Evolutionary conservation across 2,888 invertebrate species (phyloP).

Genomic region (Drosophila anomelani): DNA sequence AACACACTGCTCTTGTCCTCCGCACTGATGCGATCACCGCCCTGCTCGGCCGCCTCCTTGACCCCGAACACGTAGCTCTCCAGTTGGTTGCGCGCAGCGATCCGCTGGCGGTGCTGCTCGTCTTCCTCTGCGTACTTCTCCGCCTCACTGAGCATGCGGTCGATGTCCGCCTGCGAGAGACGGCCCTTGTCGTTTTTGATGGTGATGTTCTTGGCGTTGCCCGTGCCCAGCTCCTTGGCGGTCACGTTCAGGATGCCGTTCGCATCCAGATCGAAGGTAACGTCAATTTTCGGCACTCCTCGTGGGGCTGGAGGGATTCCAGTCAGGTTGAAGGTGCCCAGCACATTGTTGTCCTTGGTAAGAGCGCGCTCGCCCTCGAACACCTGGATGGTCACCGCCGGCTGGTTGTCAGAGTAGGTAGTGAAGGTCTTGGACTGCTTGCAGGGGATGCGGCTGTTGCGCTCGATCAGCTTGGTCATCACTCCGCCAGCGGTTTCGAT

Average conservation of each 20-base stretch:
- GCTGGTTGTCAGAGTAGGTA: conserved; percentile 93
- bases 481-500: conserved; percentile 93
- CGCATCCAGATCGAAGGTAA: conserved; percentile 93
- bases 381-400: conserved; percentile 90
- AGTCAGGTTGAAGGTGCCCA: conserved; percentile 97
- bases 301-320: conserved; percentile 97
- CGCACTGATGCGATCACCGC: conserved; percentile 85
- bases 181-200: conserved; percentile 94
- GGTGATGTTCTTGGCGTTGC: conserved; percentile 86
- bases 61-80: conserved; percentile 89
- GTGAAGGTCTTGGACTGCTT: conserved; percentile 91
- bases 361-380: conserved; percentile 93
- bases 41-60: conserved; percentile 89
- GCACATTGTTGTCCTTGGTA: conserved; percentile 96
- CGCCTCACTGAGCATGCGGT: conserved; percentile 91
- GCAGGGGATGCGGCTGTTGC: conserved; percentile 90
- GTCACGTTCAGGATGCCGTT: conserved; percentile 97
- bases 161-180: conserved; percentile 91
- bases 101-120: conserved; percentile 88
- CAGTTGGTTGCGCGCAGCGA: conserved; percentile 89
- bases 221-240: conserved; percentile 89
- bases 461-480: conserved; percentile 91
- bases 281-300: conserved; percentile 94
- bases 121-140: conserved; percentile 91
- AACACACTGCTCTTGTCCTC: conserved; percentile 48